phyloP scores from a whole-genome alignment of 2,888 invertebrate species.

The Plebejus melissa region DNA sequence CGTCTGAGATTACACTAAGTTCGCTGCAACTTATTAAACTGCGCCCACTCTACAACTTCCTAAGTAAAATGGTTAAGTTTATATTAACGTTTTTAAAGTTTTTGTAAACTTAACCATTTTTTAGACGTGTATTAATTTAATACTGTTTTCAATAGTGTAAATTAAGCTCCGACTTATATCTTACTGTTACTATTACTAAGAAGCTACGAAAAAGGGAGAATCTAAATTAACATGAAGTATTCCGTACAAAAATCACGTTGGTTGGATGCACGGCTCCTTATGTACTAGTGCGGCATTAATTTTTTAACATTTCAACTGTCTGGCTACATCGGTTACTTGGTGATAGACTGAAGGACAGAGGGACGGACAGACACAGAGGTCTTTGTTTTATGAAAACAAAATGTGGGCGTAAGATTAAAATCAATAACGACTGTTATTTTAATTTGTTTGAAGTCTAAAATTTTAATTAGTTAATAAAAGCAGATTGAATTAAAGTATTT shows the following conservation, averaged over 20 bases:
- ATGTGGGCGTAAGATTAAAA: background rate
- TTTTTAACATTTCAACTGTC: background rate
- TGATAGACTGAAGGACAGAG: background rate
- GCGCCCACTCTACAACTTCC: background rate
- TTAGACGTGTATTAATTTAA: background rate
- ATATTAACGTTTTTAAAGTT: background rate
- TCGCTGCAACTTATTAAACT: constrained; percentile 16
- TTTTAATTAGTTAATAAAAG: constrained; percentile 6
- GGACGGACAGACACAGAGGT: background rate
- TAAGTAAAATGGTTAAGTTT: background rate
- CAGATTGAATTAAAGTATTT: constrained; percentile 23
- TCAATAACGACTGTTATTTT: background rate
- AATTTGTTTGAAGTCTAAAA: background rate
- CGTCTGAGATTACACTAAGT: constrained; percentile 14
- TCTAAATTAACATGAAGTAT: background rate
- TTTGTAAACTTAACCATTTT: too few relatives aligned
- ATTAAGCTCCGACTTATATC: background rate
- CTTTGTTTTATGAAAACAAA: background rate
- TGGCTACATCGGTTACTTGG: background rate
- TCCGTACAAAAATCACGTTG: background rate
- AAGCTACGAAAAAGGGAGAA: too few relatives aligned
- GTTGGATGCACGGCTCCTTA: background rate
- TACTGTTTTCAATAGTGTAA: background rate
- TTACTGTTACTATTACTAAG: background rate
- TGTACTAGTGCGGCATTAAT: background rate